Evolutionary conservation across 2,888 invertebrate genomes (phyloP).

Genomic region (Diploptera punctata): DNA sequence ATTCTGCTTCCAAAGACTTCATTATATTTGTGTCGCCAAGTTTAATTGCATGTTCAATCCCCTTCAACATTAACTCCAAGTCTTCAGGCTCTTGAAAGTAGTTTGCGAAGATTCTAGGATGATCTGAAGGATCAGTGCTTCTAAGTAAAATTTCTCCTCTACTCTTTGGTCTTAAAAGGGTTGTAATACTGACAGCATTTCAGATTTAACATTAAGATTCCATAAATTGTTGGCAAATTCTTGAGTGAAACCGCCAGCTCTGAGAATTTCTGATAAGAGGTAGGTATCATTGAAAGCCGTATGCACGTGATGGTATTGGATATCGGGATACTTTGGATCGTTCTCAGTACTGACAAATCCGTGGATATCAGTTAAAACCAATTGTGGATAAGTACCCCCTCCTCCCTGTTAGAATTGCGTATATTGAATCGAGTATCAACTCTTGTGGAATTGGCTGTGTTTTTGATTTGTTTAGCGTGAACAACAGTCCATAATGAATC

Average conservation of each 20-base stretch:
- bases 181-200: background rate
- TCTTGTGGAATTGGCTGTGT: conserved; percentile 60
- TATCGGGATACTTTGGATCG: conserved; percentile 81
- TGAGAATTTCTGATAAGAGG: conserved; percentile 51
- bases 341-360: conserved; percentile 83
- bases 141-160: background rate
- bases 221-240: too few relatives aligned
- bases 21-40: background rate
- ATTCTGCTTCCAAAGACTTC: background rate
- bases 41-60: background rate
- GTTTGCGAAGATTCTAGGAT: background rate
- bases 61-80: background rate
- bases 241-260: too few relatives aligned
- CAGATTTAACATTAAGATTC: background rate
- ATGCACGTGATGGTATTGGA: conserved; percentile 77
- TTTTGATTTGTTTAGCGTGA: conserved; percentile 70
- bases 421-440: conserved; percentile 77
- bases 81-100: background rate
- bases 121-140: background rate
- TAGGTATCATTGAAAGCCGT: background rate
- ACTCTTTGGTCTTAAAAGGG: background rate
- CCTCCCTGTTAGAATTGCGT: conserved; percentile 77
- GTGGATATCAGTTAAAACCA: conserved; percentile 56
- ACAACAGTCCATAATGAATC: conserved; percentile 82
- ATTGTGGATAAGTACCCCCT: conserved; percentile 62